phyloP scores from a whole-genome alignment of 2,888 invertebrate genomes.

The Druceiella hillmani region DNA sequence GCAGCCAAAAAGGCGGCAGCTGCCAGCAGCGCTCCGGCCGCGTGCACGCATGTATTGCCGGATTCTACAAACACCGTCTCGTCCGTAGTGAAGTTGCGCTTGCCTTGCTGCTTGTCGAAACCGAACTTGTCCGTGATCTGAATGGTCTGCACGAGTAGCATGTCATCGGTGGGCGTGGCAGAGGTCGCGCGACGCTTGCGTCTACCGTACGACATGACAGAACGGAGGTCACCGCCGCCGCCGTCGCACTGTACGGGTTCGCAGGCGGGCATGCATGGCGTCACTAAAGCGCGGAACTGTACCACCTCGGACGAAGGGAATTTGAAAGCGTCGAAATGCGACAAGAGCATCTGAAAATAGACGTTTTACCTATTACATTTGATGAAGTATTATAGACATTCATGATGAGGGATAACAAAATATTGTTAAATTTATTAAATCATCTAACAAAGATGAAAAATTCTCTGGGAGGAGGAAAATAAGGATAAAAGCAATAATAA shows the following conservation, averaged over 20 bases:
- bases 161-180: slow-evolving; percentile 61
- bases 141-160: slow-evolving; percentile 84
- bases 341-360: slow-evolving; percentile 66
- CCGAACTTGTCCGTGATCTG: slow-evolving; percentile 92
- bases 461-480: no score
- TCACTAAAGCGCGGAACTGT: slow-evolving; percentile 92
- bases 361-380: no score
- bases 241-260: slow-evolving; percentile 90
- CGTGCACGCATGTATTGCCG: slow-evolving; percentile 64
- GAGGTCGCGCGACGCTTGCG: slow-evolving; percentile 68
- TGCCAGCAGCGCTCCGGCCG: slow-evolving; percentile 77
- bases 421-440: no score
- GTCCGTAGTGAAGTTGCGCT: slow-evolving; percentile 50
- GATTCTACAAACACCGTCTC: slow-evolving; percentile 68
- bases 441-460: no score
- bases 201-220: slow-evolving; percentile 78
- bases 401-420: no score
- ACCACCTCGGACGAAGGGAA: slow-evolving; percentile 94
- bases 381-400: no score
- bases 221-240: slow-evolving; percentile 75
- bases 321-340: slow-evolving; percentile 94
- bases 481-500: no score
- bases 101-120: slow-evolving; percentile 65
- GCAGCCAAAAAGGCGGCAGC: slow-evolving; percentile 81
- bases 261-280: slow-evolving; percentile 90